phyloP scores from a whole-genome alignment of 2,797 vertebrate genomes.

The Artibeus jamaicensis region DNA sequence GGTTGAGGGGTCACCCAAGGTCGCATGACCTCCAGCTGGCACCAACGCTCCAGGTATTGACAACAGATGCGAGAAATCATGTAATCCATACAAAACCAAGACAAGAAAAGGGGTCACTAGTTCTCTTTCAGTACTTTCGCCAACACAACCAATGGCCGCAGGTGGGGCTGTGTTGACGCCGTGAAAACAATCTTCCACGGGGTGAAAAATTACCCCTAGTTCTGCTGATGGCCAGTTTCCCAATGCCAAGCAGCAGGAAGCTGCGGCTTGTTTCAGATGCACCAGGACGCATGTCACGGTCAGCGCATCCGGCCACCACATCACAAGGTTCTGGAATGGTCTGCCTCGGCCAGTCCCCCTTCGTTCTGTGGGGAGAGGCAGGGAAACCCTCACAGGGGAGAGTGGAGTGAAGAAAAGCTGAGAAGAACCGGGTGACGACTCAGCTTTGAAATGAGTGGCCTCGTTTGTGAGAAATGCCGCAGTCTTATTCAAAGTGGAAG shows the following conservation, averaged over 20 bases:
- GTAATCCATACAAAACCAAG: slow-evolving; percentile 21
- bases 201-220: neutral
- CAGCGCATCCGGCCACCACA: neutral
- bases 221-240: neutral
- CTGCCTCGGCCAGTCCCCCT: neutral
- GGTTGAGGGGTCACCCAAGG: neutral
- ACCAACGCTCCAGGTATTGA: neutral
- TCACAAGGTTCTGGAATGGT: neutral
- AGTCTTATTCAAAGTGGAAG: neutral
- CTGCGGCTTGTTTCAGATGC: neutral
- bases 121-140: neutral
- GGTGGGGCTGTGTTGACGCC: neutral
- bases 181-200: neutral
- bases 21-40: neutral
- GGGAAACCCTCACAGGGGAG: neutral
- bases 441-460: neutral
- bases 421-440: neutral
- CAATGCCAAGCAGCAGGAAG: neutral
- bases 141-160: neutral
- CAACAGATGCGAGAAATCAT: neutral
- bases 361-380: neutral
- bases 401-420: neutral
- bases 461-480: neutral
- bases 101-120: neutral
- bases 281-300: neutral